These are phyloP conservation scores for Ladona fulva DNA, from an alignment of 1,140 invertebrate species.

Conservation along the genomic window DNA sequence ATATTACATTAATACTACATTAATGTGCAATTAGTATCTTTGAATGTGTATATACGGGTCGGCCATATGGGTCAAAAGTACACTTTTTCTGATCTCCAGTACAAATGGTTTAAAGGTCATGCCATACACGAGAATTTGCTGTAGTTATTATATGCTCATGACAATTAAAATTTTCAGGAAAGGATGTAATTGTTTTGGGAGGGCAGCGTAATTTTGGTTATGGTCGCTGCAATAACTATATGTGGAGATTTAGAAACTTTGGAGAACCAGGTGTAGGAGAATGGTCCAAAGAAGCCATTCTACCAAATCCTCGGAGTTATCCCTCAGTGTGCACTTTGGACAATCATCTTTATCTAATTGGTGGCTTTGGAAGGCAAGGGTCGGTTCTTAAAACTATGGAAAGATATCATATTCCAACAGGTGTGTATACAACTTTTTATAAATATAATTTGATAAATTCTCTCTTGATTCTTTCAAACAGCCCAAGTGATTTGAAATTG, in stretches of 20 bases:
- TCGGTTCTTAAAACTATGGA: conserved; percentile 26
- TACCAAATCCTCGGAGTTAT: conserved; percentile 27
- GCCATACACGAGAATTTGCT: no score
- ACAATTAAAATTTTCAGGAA: conserved; percentile 27
- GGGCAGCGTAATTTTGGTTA: conserved; percentile 30
- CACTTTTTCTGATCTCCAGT: no score
- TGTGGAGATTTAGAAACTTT: conserved; percentile 30
- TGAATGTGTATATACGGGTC: no score
- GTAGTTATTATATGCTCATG: no score
- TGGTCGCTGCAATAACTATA: conserved; percentile 28
- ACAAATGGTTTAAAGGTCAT: no score
- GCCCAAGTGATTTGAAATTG: no score
- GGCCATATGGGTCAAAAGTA: no score
- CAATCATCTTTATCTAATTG: conserved; percentile 29
- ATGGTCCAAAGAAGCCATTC: conserved; percentile 14
- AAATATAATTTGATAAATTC: no score
- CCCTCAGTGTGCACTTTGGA: conserved; percentile 26
- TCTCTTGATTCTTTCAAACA: no score
- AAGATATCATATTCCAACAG: conserved; percentile 24
- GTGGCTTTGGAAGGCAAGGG: conserved; percentile 29
- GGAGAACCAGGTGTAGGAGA: conserved; percentile 23
- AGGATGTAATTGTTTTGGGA: conserved; percentile 29
- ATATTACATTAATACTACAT: no score
- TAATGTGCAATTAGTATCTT: no score
- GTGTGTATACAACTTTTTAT: conserved; percentile 12